Evolutionary conservation across 2,113 vertebrate genomes (phyloP).

Genomic region (Tichodroma muraria): DNA sequence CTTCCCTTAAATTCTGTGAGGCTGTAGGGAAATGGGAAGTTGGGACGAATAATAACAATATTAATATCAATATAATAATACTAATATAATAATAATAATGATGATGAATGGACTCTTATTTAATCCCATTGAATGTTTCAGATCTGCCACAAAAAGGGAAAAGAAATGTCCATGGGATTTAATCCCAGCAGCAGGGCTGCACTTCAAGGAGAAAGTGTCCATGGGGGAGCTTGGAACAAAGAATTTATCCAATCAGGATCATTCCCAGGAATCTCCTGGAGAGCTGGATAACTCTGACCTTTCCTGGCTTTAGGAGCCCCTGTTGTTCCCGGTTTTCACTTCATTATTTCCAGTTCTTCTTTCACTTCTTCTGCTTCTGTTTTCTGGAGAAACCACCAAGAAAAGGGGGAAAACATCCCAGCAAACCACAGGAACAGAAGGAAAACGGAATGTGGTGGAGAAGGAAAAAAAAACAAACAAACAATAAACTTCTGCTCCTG

Average conservation of each 20-base stretch:
- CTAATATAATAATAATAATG: no score
- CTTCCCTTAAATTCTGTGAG: accelerated
- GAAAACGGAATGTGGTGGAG: not conserved
- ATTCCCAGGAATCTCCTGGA: not conserved
- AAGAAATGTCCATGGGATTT: not conserved
- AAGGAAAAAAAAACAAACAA: not conserved
- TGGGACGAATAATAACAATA: no score
- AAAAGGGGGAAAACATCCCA: no score
- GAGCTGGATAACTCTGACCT: not conserved
- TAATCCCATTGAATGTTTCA: accelerated
- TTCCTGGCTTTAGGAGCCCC: not conserved
- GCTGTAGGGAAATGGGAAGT: not conserved
- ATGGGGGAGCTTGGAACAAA: not conserved
- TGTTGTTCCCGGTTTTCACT: not conserved
- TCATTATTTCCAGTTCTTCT: not conserved
- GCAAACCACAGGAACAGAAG: not conserved
- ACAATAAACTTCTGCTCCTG: not conserved
- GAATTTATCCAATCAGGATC: not conserved
- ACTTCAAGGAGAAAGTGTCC: not conserved
- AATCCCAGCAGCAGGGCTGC: not conserved
- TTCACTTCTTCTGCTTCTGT: not conserved
- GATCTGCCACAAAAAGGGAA: not conserved
- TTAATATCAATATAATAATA: not conserved
- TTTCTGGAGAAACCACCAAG: not conserved
- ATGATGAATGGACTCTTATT: not conserved